A percentile compares a stretch with the other conserved stretches of the same genome.
Conservation (phyloP, 2,797 vertebrate genomes). For the Platyrinchus mystaceus region DNA sequence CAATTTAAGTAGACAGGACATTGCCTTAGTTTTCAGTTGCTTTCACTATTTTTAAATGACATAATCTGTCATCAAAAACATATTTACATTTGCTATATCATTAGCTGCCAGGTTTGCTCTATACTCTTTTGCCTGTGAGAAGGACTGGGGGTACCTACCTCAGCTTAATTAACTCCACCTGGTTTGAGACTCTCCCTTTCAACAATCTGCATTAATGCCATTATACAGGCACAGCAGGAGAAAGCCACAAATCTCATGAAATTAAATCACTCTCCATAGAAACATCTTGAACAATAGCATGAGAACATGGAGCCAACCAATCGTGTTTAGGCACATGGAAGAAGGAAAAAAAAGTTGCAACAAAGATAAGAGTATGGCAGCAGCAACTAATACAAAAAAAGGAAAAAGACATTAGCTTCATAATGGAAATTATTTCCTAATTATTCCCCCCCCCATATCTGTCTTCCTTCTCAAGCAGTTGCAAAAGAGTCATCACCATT, state of each 20-base stretch:
- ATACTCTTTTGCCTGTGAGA: neutral
- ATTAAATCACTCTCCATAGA: conserved; percentile 74
- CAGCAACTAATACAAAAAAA: neutral
- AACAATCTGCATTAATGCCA: conserved; percentile 58
- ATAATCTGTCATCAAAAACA: conserved; percentile 54
- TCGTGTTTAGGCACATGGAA: neutral
- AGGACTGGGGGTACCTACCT: conserved; percentile 16
- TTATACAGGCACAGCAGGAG: conserved; percentile 66
- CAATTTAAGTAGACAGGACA: neutral
- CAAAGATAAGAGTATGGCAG: conserved; percentile 34
- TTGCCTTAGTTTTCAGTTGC: conserved; percentile 14
- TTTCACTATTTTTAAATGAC: conserved; percentile 5
- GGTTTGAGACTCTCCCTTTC: conserved; percentile 55
- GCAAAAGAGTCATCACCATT: neutral
- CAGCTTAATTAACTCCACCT: conserved; percentile 72
- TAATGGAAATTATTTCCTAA: neutral
- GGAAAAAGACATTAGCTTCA: neutral
- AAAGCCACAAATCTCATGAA: conserved; percentile 68
- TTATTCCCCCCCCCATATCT: neutral
- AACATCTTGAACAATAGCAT: conserved; percentile 65
- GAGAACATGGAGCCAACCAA: conserved; percentile 54
- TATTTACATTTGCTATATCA: conserved; percentile 39
- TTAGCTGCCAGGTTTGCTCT: conserved; percentile 8
- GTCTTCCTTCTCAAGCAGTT: neutral
- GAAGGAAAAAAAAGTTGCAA: neutral